Evolutionary conservation across 2,888 invertebrate genomes (phyloP), one percentile per base, ranked within the genome.

Genomic region (Agonopterix subpropinquella): DNA sequence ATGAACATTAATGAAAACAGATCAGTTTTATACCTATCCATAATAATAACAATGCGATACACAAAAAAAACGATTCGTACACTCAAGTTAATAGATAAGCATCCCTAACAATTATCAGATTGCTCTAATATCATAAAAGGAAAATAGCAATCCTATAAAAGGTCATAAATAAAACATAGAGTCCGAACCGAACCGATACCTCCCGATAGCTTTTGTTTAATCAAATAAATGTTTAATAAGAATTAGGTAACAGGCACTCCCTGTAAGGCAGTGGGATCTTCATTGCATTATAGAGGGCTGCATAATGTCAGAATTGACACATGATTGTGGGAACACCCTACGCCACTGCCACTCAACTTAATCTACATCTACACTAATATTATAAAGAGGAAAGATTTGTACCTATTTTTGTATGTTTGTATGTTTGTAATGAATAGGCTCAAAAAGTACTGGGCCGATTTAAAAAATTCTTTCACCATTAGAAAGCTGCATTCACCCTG

Each of bases 211-310:
- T 77, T 76, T 83, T 78, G 74, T 80, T 77, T 85, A 81, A 85
- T 85, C 77, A 78, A 87, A 86, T 88, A 86, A 87, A 87, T 86
- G 82, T 85, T 86, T 86, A 84, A 83, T 86, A 85, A 76, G 84
- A 85, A 84, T 85, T 85, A 84, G 82, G 77, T 78, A 78, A 77
- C 76, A 78, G 77, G 76, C 80, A 68, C 78, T 68, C 78, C 75
- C 73, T 53, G 55, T 56, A 11, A 56, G 64, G 58, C 55, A 51
- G 47, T 51, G 59, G 72, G 64, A 65, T 61, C 62, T 70, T 78
- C 76, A 80, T 77, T 81, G 81, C 77, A 79, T 81, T 80, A 77
- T 64, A 61, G 72, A 70, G 74, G 75, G 66, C 77, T 85, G 86
- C 80, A 80, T 76, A 77, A 74, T 82, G 70, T 78, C 74, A 72